Percentiles rank a stretch among this genome's conserved stretches.
Evolutionary conservation across 2,888 invertebrate species (phyloP).

Genomic region (Drosophila diplacantha): DNA sequence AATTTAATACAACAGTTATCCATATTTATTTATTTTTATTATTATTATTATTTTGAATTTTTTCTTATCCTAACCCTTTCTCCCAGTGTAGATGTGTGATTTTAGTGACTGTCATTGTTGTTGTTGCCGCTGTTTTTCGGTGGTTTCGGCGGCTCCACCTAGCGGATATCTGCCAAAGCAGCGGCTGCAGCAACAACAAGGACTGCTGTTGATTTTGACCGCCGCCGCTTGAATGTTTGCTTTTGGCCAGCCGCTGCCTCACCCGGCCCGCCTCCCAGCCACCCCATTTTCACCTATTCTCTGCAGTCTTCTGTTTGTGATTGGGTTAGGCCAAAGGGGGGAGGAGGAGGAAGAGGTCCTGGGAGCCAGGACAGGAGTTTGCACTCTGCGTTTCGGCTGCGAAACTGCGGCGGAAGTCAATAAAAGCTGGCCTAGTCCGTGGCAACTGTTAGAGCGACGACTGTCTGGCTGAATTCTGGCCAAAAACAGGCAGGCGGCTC

Average conservation of each 20-base stretch:
- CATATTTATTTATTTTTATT: too few relatives aligned
- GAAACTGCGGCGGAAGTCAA: slow-evolving; percentile 62
- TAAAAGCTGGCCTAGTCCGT: slow-evolving; percentile 64
- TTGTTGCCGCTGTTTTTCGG: slow-evolving; percentile 11
- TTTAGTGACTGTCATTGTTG: slow-evolving; percentile 23
- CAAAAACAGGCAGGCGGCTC: slow-evolving; percentile 9
- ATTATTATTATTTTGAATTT: too few relatives aligned
- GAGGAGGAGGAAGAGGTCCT: slow-evolving; percentile 15
- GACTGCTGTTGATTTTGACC: slow-evolving; percentile 51
- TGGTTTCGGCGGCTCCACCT: slow-evolving; percentile 17
- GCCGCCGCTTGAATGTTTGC: slow-evolving; percentile 49
- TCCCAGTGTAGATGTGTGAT: slow-evolving; percentile 20
- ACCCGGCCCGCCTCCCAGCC: neutral
- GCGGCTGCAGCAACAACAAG: slow-evolving; percentile 12
- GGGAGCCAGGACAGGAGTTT: slow-evolving; percentile 49
- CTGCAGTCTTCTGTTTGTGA: slow-evolving; percentile 38
- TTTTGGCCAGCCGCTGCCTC: slow-evolving; percentile 48
- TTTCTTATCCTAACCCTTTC: neutral
- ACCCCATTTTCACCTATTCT: slow-evolving; percentile 1
- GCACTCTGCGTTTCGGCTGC: slow-evolving; percentile 55
- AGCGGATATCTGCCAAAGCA: slow-evolving; percentile 8
- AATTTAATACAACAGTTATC: too few relatives aligned
- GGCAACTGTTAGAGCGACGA: slow-evolving; percentile 19
- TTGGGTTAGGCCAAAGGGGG: slow-evolving; percentile 48
- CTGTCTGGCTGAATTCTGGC: slow-evolving; percentile 36